These are phyloP conservation scores for Alces alces DNA, from an alignment of 2,113 vertebrate species.

Conservation along the genomic window DNA sequence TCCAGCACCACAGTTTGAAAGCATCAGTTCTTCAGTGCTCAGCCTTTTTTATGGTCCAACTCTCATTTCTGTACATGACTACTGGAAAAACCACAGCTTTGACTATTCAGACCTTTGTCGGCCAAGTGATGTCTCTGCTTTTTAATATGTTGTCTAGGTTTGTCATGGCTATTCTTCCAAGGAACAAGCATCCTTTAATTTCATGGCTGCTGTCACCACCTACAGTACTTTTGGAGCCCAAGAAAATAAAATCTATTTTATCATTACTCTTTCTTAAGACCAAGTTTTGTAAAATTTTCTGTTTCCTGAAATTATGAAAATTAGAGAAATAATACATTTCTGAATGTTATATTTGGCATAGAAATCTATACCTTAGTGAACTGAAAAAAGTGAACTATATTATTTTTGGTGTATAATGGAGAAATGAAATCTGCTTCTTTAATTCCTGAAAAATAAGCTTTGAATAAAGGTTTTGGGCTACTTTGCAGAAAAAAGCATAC, in stretches of 20 bases:
- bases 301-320: conserved; percentile 19
- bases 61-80: background rate
- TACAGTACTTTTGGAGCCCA: background rate
- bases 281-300: background rate
- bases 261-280: conserved; percentile 2
- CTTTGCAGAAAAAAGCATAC: background rate
- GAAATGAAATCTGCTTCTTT: conserved; percentile 3
- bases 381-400: background rate
- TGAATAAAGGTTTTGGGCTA: background rate
- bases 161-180: background rate
- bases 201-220: background rate
- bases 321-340: background rate
- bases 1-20: background rate
- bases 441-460: conserved; percentile 4
- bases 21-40: background rate
- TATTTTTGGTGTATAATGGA: background rate
- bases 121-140: background rate
- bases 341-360: conserved; percentile 8
- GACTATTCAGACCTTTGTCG: background rate
- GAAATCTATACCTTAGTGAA: conserved; percentile 29
- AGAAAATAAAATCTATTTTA: background rate
- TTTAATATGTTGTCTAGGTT: background rate
- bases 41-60: background rate
- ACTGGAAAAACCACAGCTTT: background rate
- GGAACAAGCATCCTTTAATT: background rate